Evolutionary conservation across 2,888 invertebrate genomes (phyloP), one percentile per base, ranked within the genome.

Genomic region (Drosophila rellima): DNA sequence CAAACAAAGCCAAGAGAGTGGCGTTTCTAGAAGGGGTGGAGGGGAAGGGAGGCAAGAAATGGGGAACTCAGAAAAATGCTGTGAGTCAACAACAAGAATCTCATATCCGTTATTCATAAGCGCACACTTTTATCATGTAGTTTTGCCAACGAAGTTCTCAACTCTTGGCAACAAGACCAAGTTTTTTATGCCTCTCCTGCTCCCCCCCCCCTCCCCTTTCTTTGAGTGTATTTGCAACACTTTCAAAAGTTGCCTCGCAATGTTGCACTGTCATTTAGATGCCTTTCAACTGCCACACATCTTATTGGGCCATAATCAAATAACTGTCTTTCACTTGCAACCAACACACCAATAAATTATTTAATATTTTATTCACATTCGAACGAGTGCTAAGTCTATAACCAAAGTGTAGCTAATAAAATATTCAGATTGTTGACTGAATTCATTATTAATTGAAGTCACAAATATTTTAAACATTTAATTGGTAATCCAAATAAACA

Each of bases 1-100:
- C n/a, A 57, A 47, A 63, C 64, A 39, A 17, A 33, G 35, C 1
- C 6, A 18, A 13, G 26, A 7, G 18, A 47, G 10, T 8, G 6
- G 13, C 4, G 33, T 33, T 5, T 0, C 1, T 13, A 2, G 5
- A 33, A 13, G 13, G 7, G 11, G 4, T 4, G 11, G 13, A 40
- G 2, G n/a, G 1, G 17, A 18, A 1, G 26, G n/a, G 17, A 11
- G 23, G n/a, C 7, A 17, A 17, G 35, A 31, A 4, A 37, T 37
- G 20, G 20, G 8, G 23, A 26, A 45, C 10, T 15, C 10, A 3
- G 11, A 18, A 52, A 23, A 48, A 47, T 47, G 29, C 39, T 52
- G 29, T n/a, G 52, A 68, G 57, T 42, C 59, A 78, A 55, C 74
- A 74, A 44, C 29, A 40, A 54, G 40, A 39, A 65, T 57, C 17